Base-by-base conservation (phyloP, 1,140 invertebrate genomes). In the Aethina tumida region DNA sequence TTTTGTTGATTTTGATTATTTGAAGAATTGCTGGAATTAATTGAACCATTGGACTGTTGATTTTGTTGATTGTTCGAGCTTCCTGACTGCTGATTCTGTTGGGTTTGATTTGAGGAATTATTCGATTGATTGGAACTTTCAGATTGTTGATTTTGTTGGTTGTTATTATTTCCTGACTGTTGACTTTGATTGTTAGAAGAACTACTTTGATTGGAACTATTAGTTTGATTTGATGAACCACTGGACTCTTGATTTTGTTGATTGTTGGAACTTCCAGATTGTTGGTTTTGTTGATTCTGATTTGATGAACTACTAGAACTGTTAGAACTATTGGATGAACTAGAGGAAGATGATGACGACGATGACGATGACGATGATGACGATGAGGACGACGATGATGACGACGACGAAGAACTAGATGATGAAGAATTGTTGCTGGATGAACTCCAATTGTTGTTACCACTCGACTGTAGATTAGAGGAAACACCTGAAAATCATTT, bases 331-430 rank as follows among this genome's bases (percentile, higher is more conserved):
- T 28, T 35, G 5, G 40, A 42, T 10, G 35, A 42, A 36, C 37
- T 36, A 36, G 41, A 44, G 14, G 37, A 35, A 21, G 45, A 48
- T 30, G 19, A 29, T 24, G 39, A 35, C 12, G 17, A 19, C 7
- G 35, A 7, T 31, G 9, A 21, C 60, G 35, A 14, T 52, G 40
- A 17, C 66, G 62, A 4, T 56, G 62, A 50, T 55, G 60, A 7
- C 60, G 51, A 43, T 73, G 64, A 55, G 74, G 71, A 47, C 74
- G 75, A 2, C 51, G 62, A 43, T n/a, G n/a, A n/a, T n/a, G n/a
- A n/a, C n/a, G n/a, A n/a, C n/a, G n/a, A n/a, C n/a, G n/a, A n/a
- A n/a, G n/a, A n/a, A n/a, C n/a, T n/a, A n/a, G n/a, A n/a, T n/a
- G n/a, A n/a, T n/a, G n/a, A n/a, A n/a, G n/a, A n/a, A n/a, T n/a